Evolutionary conservation across 2,113 vertebrate species (phyloP).

Genomic region (Lethenteron reissneri): DNA sequence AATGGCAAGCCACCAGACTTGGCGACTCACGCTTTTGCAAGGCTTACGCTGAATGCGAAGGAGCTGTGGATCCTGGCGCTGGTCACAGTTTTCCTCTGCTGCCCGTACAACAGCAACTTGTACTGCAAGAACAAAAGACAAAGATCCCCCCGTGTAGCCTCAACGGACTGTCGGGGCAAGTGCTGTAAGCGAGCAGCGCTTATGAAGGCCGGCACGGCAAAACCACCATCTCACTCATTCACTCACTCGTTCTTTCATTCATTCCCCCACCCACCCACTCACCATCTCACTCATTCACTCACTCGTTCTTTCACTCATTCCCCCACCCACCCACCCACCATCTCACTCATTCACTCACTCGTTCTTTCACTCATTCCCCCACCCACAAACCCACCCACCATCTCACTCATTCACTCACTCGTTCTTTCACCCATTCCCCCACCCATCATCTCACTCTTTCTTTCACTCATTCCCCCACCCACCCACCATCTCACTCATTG

Average conservation of each 20-base stretch:
- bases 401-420: neutral
- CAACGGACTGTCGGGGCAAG: slow-evolving; percentile 11
- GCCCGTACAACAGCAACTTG: slow-evolving; percentile 70
- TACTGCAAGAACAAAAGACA: slow-evolving; percentile 27
- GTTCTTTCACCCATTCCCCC: too few relatives aligned
- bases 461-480: too few relatives aligned
- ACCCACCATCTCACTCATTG: too few relatives aligned
- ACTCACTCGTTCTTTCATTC: slow-evolving; percentile 18
- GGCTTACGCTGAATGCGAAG: slow-evolving; percentile 59
- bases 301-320: slow-evolving; percentile 10
- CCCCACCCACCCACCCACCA: neutral
- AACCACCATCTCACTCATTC: slow-evolving; percentile 22
- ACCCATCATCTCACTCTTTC: too few relatives aligned
- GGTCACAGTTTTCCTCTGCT: slow-evolving; percentile 61
- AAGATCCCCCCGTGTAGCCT: too few relatives aligned
- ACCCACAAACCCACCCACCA: neutral
- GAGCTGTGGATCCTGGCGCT: slow-evolving; percentile 44
- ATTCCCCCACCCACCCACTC: slow-evolving; percentile 9
- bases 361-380: neutral
- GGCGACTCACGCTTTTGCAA: too few relatives aligned
- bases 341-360: neutral
- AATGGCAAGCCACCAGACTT: too few relatives aligned
- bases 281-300: slow-evolving; percentile 17
- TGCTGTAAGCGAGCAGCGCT: slow-evolving; percentile 24
- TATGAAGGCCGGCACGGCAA: slow-evolving; percentile 26